Evolutionary conservation across 2,888 invertebrate genomes (phyloP), one percentile per base, ranked within the genome.

Genomic region (Neoaliturus tenellus): DNA sequence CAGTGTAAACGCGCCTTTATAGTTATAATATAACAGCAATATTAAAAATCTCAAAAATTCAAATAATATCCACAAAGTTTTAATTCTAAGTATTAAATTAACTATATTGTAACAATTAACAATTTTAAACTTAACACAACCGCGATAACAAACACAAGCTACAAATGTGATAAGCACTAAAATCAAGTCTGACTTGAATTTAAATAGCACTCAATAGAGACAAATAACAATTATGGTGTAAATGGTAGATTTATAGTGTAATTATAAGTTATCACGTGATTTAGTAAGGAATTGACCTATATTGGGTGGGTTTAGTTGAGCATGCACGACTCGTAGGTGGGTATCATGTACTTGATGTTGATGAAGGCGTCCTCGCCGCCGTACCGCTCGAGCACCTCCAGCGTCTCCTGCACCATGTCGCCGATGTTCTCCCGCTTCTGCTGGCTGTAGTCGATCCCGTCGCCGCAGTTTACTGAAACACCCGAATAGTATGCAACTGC

Each of bases 331-430:
- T 99, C 98, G 89, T 99, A 99, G 6, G 98, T 98, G 0, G 99
- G 99, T 87, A 99, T 95, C 94, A 99, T 96, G 91, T 99, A 99
- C 91, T 99, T 99, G 89, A 99, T 99, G 91, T 99, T 99, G 88
- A 98, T 98, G 90, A 98, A 98, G 0, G 99, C 98, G 90, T 98
- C 98, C 86, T 97, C 97, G 5, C 99, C 99, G 0, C 99, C 99
- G 89, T 96, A 96, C 88, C 94, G 92, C 90, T 99, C 99, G 86
- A 99, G 92, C 71, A 96, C 93, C 91, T 98, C 97, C 81, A 99
- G 92, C 0, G 98, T 98, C 89, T 98, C 98, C 90, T 98, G 96
- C 84, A 98, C 97, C 58, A 98, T 91, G 90, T 98, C 98, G 0
- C 96, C 97, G 12, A 98, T 93, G 91, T 98, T 98, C 89, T 97